Percentiles rank a stretch among this genome's conserved stretches.
Evolutionary conservation across 37 sponge, comb jelly and placozoan species (phyloP).

Genomic region (Aphrocallistes beatrix): DNA sequence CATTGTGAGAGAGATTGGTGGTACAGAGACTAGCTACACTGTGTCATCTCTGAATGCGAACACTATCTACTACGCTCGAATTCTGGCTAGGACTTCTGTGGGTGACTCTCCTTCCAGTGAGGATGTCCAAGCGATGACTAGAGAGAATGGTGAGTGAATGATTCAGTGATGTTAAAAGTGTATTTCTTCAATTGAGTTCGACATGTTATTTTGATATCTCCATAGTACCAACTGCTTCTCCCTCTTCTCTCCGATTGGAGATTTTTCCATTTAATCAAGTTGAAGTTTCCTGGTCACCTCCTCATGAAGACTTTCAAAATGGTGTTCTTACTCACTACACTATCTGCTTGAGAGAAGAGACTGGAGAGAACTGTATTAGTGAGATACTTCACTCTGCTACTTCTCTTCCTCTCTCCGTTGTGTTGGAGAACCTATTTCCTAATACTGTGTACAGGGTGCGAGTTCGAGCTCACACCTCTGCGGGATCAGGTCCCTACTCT

Average conservation of each 20-base stretch:
- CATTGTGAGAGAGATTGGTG: background rate
- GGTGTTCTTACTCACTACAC: background rate
- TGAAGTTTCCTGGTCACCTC: no score
- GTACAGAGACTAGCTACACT: background rate
- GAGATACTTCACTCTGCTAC: background rate
- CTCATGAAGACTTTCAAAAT: no score
- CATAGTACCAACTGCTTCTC: no score
- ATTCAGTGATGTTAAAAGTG: no score
- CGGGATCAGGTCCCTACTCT: background rate
- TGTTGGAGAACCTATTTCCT: background rate
- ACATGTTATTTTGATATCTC: no score
- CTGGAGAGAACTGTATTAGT: background rate
- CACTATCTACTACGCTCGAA: background rate
- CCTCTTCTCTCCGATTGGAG: no score
- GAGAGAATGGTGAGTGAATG: no score
- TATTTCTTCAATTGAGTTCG: no score
- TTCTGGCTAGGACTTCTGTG: background rate
- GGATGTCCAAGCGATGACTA: background rate
- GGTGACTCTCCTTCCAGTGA: background rate
- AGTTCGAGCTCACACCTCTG: background rate
- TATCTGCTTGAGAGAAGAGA: background rate
- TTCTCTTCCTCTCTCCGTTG: background rate
- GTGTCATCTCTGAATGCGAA: background rate
- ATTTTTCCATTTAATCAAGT: no score
- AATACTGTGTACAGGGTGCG: background rate